A percentile compares a stretch with the other conserved stretches of the same genome.
Evolutionary conservation across 2,797 vertebrate species (phyloP).

Genomic region (Acanthiza pusilla): DNA sequence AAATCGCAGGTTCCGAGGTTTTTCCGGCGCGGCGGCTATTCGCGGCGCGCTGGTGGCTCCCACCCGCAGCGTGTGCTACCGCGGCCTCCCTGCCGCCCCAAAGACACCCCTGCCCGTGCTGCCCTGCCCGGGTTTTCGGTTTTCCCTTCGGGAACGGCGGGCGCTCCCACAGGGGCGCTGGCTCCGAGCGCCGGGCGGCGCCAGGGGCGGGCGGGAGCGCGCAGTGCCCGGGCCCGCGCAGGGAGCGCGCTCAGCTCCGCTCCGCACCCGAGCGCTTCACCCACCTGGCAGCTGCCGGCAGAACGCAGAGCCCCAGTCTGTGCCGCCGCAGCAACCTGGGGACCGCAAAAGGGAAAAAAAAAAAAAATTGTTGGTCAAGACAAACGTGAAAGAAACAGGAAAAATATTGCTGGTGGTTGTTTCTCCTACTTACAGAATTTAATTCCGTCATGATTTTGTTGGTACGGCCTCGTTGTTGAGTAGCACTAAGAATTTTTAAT

Average conservation of each 20-base stretch:
- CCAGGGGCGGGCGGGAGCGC: too few relatives aligned
- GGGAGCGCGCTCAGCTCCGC: too few relatives aligned
- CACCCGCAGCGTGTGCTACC: accelerated
- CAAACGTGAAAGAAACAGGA: accelerated
- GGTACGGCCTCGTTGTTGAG: accelerated
- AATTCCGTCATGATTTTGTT: accelerated
- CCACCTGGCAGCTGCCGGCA: constrained; percentile 46
- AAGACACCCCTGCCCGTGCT: accelerated
- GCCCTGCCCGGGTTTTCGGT: accelerated
- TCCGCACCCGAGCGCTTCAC: background rate
- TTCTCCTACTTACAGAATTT: background rate
- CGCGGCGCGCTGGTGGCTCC: accelerated
- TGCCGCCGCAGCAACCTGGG: background rate
- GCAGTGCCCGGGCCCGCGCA: too few relatives aligned
- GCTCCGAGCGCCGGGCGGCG: too few relatives aligned
- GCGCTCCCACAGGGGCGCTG: accelerated
- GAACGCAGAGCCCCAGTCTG: background rate
- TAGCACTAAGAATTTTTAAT: background rate
- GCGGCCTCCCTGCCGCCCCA: accelerated
- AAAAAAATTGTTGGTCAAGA: background rate
- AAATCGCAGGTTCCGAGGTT: accelerated
- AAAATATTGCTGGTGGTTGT: background rate
- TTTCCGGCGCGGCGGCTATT: accelerated
- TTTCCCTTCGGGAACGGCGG: background rate
- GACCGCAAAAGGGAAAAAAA: background rate